Percentiles rank a stretch among this genome's conserved stretches.
These are phyloP conservation scores for Protomyctophum bolini DNA, from an alignment of 2,113 vertebrate genomes.

Conservation along the genomic window DNA sequence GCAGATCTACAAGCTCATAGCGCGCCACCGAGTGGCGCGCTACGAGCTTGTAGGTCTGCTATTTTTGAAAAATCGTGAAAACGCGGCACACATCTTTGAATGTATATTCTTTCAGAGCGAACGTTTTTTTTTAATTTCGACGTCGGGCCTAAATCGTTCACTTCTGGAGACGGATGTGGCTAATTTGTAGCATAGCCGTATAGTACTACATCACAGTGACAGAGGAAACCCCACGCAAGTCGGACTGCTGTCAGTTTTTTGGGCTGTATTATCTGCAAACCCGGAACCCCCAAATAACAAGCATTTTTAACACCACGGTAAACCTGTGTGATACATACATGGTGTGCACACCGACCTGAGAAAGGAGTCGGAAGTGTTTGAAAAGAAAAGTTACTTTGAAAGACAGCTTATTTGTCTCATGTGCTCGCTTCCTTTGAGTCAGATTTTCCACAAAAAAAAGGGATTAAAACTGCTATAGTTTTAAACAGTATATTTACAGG, in stretches of 20 bases:
- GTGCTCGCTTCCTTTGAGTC: neutral
- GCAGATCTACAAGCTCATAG: too few species aligned
- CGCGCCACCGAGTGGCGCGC: too few species aligned
- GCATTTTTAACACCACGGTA: neutral
- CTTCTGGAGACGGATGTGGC: constrained; percentile 24
- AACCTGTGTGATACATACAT: constrained; percentile 4
- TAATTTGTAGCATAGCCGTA: constrained; percentile 26
- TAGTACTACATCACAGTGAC: constrained; percentile 61
- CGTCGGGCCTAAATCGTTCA: too few species aligned
- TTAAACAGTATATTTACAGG: neutral
- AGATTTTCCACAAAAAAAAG: constrained; percentile 9
- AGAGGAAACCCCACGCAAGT: constrained; percentile 33
- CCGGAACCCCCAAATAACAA: neutral
- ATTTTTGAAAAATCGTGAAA: too few species aligned
- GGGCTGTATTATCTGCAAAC: constrained; percentile 11
- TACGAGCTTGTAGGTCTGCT: too few species aligned
- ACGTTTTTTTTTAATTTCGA: too few species aligned
- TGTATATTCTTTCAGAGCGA: too few species aligned
- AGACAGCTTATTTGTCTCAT: neutral
- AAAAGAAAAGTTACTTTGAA: neutral
- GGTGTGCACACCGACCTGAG: constrained; percentile 53
- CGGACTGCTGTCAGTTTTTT: constrained; percentile 29
- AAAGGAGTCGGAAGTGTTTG: constrained; percentile 5
- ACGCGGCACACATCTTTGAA: too few species aligned
- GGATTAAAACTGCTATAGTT: neutral